These are phyloP conservation scores for Coelopa frigida DNA, from an alignment of 1,140 invertebrate genomes.

Conservation along the genomic window DNA sequence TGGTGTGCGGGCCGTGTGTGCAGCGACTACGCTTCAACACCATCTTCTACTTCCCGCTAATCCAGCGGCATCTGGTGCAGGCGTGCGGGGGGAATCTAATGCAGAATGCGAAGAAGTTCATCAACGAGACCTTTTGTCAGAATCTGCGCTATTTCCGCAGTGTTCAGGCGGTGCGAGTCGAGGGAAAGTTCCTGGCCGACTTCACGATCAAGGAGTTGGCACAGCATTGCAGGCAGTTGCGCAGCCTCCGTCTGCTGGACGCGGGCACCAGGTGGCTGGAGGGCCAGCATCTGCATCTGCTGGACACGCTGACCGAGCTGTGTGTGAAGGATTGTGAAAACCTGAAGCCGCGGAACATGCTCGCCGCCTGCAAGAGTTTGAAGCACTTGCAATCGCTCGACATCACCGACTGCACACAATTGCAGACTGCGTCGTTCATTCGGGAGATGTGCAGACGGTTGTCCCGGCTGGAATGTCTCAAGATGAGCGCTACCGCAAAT, in stretches of 20 bases:
- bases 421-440: constrained; percentile 4
- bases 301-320: neutral
- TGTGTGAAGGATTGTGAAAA: constrained; percentile 6
- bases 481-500: constrained; percentile 2
- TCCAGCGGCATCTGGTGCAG: neutral
- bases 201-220: constrained; percentile 5
- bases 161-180: neutral
- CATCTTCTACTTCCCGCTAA: constrained; percentile 1
- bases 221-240: constrained; percentile 1
- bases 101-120: constrained; percentile 4
- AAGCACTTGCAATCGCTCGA: neutral
- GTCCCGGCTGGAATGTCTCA: neutral
- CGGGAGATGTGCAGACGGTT: neutral
- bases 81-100: neutral
- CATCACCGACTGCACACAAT: constrained; percentile 6
- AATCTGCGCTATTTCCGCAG: constrained; percentile 7
- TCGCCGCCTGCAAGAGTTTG: neutral
- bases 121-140: constrained; percentile 4
- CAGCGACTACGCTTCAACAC: constrained; percentile 2
- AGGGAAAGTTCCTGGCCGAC: constrained; percentile 10
- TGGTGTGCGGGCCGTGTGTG: neutral
- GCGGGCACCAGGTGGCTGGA: constrained; percentile 1
- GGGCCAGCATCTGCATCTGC: constrained; percentile 4
- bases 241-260: constrained; percentile 1
- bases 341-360: neutral